Base-by-base conservation (phyloP, 2,113 vertebrate species). In the Lampris megalopsis region DNA sequence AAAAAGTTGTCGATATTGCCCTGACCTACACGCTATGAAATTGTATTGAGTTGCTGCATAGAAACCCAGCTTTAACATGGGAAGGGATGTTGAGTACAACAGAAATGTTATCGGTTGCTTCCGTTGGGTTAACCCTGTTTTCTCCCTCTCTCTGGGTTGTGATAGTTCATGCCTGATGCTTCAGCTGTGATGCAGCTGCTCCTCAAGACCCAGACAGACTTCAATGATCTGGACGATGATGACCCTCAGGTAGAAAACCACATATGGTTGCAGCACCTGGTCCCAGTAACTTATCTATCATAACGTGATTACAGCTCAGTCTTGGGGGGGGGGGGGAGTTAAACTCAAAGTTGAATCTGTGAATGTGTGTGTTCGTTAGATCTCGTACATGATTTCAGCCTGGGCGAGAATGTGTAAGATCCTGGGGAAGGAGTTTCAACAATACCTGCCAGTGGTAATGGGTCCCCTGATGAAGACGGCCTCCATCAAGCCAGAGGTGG, bases 371-470 rank as follows among this genome's bases (percentile, higher is more conserved):
- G 3, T 41, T 0, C 8, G 65, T 53, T 63, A 99, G 98, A 99
- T 99, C 77, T 99, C 98, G 11, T 99, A 99, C 91, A 99, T 99
- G 98, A 99, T 99, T 89, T 99, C 98, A 0, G 98, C 98, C 1
- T 99, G 98, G 98, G 98, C 98, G 64, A 93, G 98, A 83, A 99
- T 99, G 98, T 99, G 98, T 75, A 99, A 99, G 93, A 99, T 99
- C 83, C 94, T 99, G 81, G 98, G 98, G 38, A 99, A 98, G 77
- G 98, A 99, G 86, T 99, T 99, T 79, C 98, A 99, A 87, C 98
- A 99, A 75, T 99, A 99, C 74, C 96, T 99, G 60, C 98, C 98
- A 0, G 98, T 99, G 89, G 98, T 99, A 56, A 99, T 99, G 98
- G 98, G 98, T 0, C 98, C 98, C n/a, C 91, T 99, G 60, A 98